phyloP scores from a whole-genome alignment of 2,113 vertebrate species.

The Limanda limanda region DNA sequence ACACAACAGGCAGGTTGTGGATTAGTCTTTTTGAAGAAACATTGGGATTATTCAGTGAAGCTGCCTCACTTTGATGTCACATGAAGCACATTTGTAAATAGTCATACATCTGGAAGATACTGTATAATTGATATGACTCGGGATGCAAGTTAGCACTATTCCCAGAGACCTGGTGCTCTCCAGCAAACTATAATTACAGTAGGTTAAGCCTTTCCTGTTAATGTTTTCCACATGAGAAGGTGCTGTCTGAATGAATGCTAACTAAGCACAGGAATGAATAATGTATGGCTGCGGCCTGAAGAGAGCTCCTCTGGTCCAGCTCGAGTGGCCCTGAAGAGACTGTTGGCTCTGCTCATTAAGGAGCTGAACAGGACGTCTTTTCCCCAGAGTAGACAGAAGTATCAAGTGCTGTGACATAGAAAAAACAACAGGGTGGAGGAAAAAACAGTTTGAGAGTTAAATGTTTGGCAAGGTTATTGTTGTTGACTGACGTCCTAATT shows the following conservation, averaged over 20 bases:
- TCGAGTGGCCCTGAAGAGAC: slow-evolving; percentile 64
- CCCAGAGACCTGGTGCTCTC: slow-evolving; percentile 25
- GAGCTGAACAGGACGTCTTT: slow-evolving; percentile 29
- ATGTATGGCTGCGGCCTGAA: slow-evolving; percentile 46
- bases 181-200: slow-evolving; percentile 39
- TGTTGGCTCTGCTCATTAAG: slow-evolving; percentile 59
- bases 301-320: slow-evolving; percentile 55
- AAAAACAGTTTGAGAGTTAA: slow-evolving; percentile 29
- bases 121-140: slow-evolving; percentile 12
- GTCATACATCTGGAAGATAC: slow-evolving; percentile 18
- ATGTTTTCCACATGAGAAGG: slow-evolving; percentile 47
- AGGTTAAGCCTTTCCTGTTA: slow-evolving; percentile 41
- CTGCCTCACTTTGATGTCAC: slow-evolving; percentile 38
- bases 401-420: slow-evolving; percentile 25
- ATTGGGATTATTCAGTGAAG: slow-evolving; percentile 25
- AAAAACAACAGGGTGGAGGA: slow-evolving; percentile 19
- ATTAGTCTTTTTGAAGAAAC: slow-evolving; percentile 45
- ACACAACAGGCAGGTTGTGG: slow-evolving; percentile 41
- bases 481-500: slow-evolving; percentile 53
- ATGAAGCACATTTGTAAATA: slow-evolving; percentile 24
- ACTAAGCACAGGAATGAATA: slow-evolving; percentile 59
- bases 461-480: slow-evolving; percentile 22
- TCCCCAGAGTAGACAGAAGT: slow-evolving; percentile 24
- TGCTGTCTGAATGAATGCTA: slow-evolving; percentile 59
- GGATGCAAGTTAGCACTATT: slow-evolving; percentile 28